These are phyloP conservation scores for Pseudonaja textilis DNA, from an alignment of 2,113 vertebrate genomes.

Conservation along the genomic window DNA sequence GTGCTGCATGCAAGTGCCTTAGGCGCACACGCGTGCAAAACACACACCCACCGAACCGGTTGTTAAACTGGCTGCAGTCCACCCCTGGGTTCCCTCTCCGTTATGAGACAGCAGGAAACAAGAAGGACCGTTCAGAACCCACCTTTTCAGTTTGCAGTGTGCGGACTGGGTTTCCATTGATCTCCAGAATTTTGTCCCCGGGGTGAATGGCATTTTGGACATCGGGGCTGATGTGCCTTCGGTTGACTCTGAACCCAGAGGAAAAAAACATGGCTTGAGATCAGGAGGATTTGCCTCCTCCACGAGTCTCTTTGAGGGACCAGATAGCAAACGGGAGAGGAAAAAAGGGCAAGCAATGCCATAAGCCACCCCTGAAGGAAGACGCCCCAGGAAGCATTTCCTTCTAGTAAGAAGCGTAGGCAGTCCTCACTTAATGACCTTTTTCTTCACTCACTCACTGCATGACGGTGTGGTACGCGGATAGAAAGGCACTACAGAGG, in stretches of 20 bases:
- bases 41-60: too few species aligned
- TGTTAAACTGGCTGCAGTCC: too few species aligned
- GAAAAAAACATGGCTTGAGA: background rate
- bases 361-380: background rate
- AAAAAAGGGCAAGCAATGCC: background rate
- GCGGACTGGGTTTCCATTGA: conserved; percentile 88
- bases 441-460: background rate
- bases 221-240: conserved; percentile 90
- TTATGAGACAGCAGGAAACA: background rate
- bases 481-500: too few species aligned
- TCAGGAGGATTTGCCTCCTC: background rate
- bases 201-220: conserved; percentile 91
- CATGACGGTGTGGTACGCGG: too few species aligned
- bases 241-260: conserved; percentile 78
- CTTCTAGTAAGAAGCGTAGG: background rate
- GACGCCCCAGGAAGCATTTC: background rate
- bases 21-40: too few species aligned
- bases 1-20: too few species aligned
- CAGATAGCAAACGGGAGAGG: background rate
- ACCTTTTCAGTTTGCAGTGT: conserved; percentile 87
- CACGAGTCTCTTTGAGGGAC: background rate
- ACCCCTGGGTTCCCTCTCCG: background rate
- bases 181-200: conserved; percentile 94
- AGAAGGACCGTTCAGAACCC: conserved; percentile 28
- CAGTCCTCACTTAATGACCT: background rate